These are phyloP conservation scores for Osmerus eperlanus DNA, from an alignment of 2,113 vertebrate genomes.

Conservation along the genomic window DNA sequence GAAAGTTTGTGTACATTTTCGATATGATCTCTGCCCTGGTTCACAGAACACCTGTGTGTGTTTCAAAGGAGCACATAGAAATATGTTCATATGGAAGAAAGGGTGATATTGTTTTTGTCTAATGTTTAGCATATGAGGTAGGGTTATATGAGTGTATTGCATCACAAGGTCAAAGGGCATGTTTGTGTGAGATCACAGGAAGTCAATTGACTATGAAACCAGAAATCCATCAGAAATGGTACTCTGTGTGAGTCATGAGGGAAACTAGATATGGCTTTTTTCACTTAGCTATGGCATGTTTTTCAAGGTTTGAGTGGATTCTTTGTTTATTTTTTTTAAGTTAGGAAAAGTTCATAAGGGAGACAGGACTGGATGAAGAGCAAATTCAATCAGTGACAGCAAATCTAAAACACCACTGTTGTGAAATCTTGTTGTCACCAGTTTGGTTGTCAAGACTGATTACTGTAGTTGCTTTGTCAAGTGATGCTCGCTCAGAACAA, in stretches of 20 bases:
- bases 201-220: background rate
- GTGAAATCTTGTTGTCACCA: background rate
- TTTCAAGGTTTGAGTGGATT: background rate
- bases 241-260: background rate
- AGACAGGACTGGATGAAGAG: background rate
- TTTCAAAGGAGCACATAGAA: too few relatives aligned
- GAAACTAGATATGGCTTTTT: too few relatives aligned
- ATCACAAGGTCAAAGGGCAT: background rate
- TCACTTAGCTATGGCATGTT: too few relatives aligned
- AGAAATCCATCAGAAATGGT: background rate
- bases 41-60: too few relatives aligned
- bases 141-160: background rate
- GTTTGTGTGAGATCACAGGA: background rate
- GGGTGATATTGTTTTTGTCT: too few relatives aligned
- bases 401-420: background rate
- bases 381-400: too few relatives aligned
- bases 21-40: too few relatives aligned
- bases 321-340: background rate
- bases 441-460: background rate
- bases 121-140: background rate
- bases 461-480: background rate
- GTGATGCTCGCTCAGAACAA: background rate
- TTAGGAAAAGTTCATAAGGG: background rate
- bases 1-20: too few relatives aligned
- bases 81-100: too few relatives aligned